Percentiles rank a stretch among this genome's conserved stretches.
These are phyloP conservation scores for Amaurobius ferox DNA, from an alignment of 2,888 invertebrate species.

Conservation along the genomic window DNA sequence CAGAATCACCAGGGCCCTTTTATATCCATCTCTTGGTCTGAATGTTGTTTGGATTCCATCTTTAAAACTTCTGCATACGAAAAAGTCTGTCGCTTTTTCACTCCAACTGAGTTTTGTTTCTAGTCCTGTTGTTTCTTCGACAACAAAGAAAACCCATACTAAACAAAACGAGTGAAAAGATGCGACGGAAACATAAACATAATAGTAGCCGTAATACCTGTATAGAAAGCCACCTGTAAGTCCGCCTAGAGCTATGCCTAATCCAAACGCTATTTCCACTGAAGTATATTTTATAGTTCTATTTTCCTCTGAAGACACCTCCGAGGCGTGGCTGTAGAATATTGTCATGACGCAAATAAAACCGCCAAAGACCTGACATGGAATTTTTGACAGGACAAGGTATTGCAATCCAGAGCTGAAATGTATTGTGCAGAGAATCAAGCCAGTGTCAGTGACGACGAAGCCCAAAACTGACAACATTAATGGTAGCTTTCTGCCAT, in stretches of 20 bases:
- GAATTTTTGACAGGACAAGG: slow-evolving; percentile 28
- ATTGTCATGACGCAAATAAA: slow-evolving; percentile 49
- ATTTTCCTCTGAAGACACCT: slow-evolving; percentile 27
- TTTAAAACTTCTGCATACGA: slow-evolving; percentile 17
- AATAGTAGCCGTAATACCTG: slow-evolving; percentile 41
- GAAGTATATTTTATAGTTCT: slow-evolving; percentile 43
- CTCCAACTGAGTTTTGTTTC: slow-evolving; percentile 6
- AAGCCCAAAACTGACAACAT: neutral
- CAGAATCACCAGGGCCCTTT: slow-evolving; percentile 28
- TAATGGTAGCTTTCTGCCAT: slow-evolving; percentile 48
- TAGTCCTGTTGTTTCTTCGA: slow-evolving; percentile 49
- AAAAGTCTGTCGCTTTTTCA: slow-evolving; percentile 29
- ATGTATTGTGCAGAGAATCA: slow-evolving; percentile 13
- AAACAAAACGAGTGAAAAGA: slow-evolving; percentile 2
- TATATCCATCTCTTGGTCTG: slow-evolving; percentile 28
- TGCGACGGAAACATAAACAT: neutral
- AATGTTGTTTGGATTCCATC: slow-evolving; percentile 10
- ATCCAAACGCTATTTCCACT: slow-evolving; percentile 32
- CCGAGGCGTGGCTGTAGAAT: slow-evolving; percentile 48
- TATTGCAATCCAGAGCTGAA: slow-evolving; percentile 27
- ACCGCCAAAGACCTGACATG: slow-evolving; percentile 36
- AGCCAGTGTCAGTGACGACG: slow-evolving; percentile 22
- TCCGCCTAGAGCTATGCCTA: slow-evolving; percentile 35
- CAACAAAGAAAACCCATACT: slow-evolving; percentile 26
- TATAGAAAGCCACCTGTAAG: slow-evolving; percentile 35